Evolutionary conservation across 2,797 vertebrate species (phyloP).

Genomic region (Buphagus erythrorhynchus): DNA sequence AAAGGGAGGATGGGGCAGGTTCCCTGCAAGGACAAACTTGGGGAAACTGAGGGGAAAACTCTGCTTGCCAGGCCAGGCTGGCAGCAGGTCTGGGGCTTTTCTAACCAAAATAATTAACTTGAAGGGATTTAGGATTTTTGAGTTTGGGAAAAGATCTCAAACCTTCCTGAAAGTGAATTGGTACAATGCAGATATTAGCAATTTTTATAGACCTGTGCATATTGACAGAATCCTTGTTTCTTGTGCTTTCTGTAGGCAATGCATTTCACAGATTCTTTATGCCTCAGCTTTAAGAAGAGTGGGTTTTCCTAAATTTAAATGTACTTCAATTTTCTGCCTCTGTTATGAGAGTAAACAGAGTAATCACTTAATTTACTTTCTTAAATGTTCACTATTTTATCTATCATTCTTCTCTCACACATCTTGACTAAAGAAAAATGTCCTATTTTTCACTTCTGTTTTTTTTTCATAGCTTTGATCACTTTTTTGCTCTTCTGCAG

Average conservation of each 20-base stretch:
- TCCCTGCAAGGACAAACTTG: background rate
- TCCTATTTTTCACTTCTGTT: background rate
- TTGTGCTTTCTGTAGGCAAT: background rate
- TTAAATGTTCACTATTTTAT: background rate
- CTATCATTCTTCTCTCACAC: background rate
- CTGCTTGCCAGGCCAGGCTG: background rate
- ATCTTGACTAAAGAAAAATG: background rate
- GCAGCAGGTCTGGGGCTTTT: background rate
- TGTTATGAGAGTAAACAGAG: background rate
- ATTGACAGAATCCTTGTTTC: background rate
- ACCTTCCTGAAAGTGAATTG: background rate
- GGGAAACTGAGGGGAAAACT: background rate
- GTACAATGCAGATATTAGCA: background rate
- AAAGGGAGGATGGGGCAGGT: background rate
- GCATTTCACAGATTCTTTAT: background rate
- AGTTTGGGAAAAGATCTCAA: background rate
- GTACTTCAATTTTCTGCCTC: background rate
- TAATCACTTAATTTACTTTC: background rate
- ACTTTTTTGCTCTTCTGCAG: background rate
- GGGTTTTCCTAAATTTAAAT: background rate
- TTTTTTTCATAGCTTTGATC: background rate
- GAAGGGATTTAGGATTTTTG: background rate
- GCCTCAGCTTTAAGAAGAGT: background rate
- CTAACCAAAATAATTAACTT: background rate
- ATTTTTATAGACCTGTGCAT: background rate